phyloP scores from a whole-genome alignment of 2,888 invertebrate genomes.

The Parnassius glacialis region DNA sequence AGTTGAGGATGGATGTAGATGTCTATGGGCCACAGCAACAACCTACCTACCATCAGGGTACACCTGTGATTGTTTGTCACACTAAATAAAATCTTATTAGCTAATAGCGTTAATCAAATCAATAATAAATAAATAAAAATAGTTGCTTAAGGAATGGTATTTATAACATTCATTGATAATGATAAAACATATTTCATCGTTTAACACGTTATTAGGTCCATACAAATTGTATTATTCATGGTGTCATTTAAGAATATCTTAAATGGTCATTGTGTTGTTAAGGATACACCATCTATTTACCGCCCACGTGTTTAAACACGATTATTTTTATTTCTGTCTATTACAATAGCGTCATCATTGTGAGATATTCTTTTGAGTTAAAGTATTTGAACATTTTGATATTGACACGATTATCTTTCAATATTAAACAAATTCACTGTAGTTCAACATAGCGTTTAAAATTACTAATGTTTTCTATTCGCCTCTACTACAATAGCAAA shows the following conservation, averaged over 20 bases:
- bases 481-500: too few species aligned
- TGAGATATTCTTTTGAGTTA: conserved; percentile 2
- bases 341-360: conserved; percentile 22
- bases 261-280: conserved; percentile 29
- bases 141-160: too few species aligned
- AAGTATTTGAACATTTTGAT: conserved; percentile 17
- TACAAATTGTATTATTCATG: conserved; percentile 39
- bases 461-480: too few species aligned
- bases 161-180: conserved; percentile 13
- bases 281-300: conserved; percentile 27
- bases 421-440: too few species aligned
- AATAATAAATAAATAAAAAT: too few species aligned
- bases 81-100: too few species aligned
- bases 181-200: conserved; percentile 21
- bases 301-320: conserved; percentile 28
- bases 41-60: too few species aligned
- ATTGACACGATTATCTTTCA: conserved; percentile 8
- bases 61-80: too few species aligned
- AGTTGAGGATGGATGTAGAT: too few species aligned
- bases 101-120: too few species aligned
- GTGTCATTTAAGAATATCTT: conserved; percentile 46
- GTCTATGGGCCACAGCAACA: too few species aligned
- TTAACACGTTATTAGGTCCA: conserved; percentile 40
- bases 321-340: conserved; percentile 26
- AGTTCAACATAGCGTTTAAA: too few species aligned